A percentile compares a stretch with the other conserved stretches of the same genome.
These are phyloP conservation scores for Venustoraphidia nigricollis DNA, from an alignment of 2,888 invertebrate species.

Conservation along the genomic window DNA sequence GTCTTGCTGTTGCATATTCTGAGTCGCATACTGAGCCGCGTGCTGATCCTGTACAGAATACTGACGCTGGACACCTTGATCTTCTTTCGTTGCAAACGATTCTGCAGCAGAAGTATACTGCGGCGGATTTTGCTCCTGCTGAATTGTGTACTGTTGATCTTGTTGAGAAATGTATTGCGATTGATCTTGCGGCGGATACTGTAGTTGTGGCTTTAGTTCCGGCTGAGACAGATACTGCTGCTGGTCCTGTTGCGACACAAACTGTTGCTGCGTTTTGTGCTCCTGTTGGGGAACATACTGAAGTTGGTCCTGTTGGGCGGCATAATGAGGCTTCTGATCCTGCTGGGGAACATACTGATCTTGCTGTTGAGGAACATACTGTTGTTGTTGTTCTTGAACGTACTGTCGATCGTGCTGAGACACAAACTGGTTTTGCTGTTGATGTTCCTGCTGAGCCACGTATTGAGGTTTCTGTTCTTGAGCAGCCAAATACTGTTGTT, in stretches of 20 bases:
- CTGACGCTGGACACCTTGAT: too few species aligned
- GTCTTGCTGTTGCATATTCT: conserved; percentile 13
- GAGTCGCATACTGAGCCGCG: conserved; percentile 8
- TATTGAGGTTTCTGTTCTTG: conserved; percentile 3
- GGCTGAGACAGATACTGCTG: conserved; percentile 12
- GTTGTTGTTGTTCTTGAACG: conserved; percentile 14
- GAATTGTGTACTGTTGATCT: not conserved
- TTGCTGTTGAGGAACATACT: conserved; percentile 11
- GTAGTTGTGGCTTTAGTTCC: conserved; percentile 6
- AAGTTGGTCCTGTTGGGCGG: conserved; percentile 6
- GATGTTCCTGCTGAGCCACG: not conserved
- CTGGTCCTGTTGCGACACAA: not conserved
- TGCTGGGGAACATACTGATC: conserved; percentile 5
- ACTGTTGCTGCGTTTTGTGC: conserved; percentile 2
- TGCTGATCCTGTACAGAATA: conserved; percentile 8
- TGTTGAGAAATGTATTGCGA: conserved; percentile 7
- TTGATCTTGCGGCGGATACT: not conserved
- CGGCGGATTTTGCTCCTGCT: conserved; percentile 13
- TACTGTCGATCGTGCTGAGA: conserved; percentile 6
- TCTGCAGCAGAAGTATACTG: conserved; percentile 9
- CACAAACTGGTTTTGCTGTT: conserved; percentile 3
- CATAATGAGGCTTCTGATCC: not conserved
- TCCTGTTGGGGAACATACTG: not conserved
- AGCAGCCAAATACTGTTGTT: conserved; percentile 2
- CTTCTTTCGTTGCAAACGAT: too few species aligned